Base-by-base conservation (phyloP, 23 tunicate species). In the Trididemnum miniatum region DNA sequence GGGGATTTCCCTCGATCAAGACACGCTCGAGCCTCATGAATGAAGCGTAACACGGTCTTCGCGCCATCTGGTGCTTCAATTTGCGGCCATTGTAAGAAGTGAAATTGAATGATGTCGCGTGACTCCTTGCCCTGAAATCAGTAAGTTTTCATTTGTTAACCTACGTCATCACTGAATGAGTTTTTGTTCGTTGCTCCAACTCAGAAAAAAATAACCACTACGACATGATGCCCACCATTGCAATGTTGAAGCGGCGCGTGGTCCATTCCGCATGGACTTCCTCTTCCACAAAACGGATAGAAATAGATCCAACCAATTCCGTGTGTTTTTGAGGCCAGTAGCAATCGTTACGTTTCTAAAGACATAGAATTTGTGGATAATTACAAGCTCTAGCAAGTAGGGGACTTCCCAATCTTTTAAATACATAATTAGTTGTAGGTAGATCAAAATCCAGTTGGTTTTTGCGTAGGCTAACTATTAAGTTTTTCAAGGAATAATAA, bases 281-380 rank as follows among this genome's bases (percentile, higher is more conserved):
- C 49, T 83, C 95, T 0, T 71, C 62, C 9, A 65, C 67, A 44
- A 62, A 28, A 35, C 84, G 95, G 36, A 89, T 78, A 0, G 84
- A 74, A 2, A 89, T 34, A 28, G 66, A 72, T 12, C 88, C 95
- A 72, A 66, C 79, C 35, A 76, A 79, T 64, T 62, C 83, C 32
- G 85, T 73, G 31, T 89, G 82, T 25, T 73, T 78, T 35, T 40
- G 65, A 30, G 95, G 95, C 95, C 95, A 89, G 76, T 71, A 89
- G 20, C 73, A 71, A 20, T 35, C 65, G 34, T 72, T 31, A 7
- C 52, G 65, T 27, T 86, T 79, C 90, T 85, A 64, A 18, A 64
- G 54, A 76, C 72, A 20, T 22, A 25, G 28, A 20, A 2, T n/a
- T 18, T n/a, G 62, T 75, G 33, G 9, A 31, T 44, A 15, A 9